A percentile compares a stretch with the other conserved stretches of the same genome.
Evolutionary conservation across 2,888 invertebrate genomes (phyloP).

Genomic region (Xestia c-nigrum): DNA sequence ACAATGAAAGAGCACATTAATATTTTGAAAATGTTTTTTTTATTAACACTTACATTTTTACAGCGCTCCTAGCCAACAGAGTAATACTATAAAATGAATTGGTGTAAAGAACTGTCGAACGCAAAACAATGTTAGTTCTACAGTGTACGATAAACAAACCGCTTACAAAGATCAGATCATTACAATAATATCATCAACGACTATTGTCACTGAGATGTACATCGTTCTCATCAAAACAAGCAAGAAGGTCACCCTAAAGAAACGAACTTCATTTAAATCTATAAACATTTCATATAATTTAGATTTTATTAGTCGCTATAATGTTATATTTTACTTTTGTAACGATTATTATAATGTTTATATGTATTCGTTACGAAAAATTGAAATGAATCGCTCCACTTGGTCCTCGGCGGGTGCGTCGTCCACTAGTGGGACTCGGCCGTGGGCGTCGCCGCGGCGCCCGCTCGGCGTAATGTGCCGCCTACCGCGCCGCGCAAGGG

Average conservation of each 20-base stretch:
- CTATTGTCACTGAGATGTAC: constrained; percentile 87
- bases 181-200: constrained; percentile 84
- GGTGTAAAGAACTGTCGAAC: constrained; percentile 90
- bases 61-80: constrained; percentile 91
- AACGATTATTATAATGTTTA: constrained; percentile 90
- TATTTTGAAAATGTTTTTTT: constrained; percentile 91
- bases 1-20: constrained; percentile 83
- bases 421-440: background rate
- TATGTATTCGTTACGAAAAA: constrained; percentile 90
- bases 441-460: constrained; percentile 31
- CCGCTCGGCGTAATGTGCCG: constrained; percentile 40
- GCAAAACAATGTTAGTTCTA: constrained; percentile 90
- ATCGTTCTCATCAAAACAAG: constrained; percentile 84
- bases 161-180: constrained; percentile 86
- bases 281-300: constrained; percentile 91
- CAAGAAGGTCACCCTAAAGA: constrained; percentile 88
- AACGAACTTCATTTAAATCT: constrained; percentile 89
- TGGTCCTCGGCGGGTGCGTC: constrained; percentile 70
- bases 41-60: constrained; percentile 91
- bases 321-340: constrained; percentile 91
- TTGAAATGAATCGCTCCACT: constrained; percentile 83
- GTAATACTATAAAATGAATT: constrained; percentile 90
- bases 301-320: constrained; percentile 90
- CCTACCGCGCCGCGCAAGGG: constrained; percentile 68
- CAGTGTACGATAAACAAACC: constrained; percentile 88